Percentiles rank a stretch among this genome's conserved stretches.
phyloP scores from a whole-genome alignment of 2,113 vertebrate genomes.

The Pituophis catenifer region DNA sequence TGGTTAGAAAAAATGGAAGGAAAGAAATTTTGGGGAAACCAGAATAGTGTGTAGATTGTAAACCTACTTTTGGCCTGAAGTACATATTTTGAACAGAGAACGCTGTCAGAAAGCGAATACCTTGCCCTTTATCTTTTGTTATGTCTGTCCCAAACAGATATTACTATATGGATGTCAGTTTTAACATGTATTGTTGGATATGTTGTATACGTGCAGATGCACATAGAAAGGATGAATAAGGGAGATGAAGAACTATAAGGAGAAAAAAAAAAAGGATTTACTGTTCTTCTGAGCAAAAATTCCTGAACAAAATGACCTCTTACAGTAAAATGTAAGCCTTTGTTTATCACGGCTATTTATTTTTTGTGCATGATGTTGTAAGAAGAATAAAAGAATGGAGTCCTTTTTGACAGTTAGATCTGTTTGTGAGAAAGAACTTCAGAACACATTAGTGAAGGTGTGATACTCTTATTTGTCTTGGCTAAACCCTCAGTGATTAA shows the following conservation, averaged over 20 bases:
- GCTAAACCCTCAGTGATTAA: conserved; percentile 29
- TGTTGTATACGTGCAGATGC: background rate
- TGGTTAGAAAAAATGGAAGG: background rate
- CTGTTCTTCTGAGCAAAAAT: background rate
- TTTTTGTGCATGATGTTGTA: background rate
- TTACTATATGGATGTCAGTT: background rate
- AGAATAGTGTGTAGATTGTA: background rate
- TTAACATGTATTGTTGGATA: background rate
- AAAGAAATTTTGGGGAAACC: background rate
- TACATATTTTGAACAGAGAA: background rate
- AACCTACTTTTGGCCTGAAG: background rate
- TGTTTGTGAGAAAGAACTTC: background rate
- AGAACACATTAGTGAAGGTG: conserved; percentile 11
- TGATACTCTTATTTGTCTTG: conserved; percentile 34
- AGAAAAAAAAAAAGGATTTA: background rate
- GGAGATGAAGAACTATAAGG: background rate
- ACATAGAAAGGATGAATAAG: background rate
- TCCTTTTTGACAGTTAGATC: background rate
- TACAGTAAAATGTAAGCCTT: background rate
- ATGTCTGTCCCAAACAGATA: background rate
- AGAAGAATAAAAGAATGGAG: background rate
- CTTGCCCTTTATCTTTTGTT: background rate
- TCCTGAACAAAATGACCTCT: background rate
- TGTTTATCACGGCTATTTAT: background rate
- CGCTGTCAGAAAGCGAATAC: background rate